Evolutionary conservation across 1,140 invertebrate genomes (phyloP).

Genomic region (Drosophila watanabei): DNA sequence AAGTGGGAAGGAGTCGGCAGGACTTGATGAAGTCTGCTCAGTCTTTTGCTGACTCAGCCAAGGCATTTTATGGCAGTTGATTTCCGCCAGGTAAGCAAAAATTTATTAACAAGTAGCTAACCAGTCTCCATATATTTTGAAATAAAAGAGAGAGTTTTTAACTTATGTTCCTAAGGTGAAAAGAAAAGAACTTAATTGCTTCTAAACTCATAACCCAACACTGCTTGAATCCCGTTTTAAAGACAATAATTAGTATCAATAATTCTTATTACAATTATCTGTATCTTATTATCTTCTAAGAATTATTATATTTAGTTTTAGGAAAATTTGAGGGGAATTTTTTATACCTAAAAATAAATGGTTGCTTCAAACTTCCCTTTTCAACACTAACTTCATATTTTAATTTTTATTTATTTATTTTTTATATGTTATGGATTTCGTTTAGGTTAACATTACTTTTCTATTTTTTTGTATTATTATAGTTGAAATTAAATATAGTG

Average conservation of each 20-base stretch:
- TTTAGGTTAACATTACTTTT: neutral
- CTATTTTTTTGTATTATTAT: neutral
- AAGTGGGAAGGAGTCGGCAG: conserved; percentile 21
- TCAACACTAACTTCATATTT: neutral
- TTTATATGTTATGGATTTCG: rapidly evolving
- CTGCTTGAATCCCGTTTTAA: neutral
- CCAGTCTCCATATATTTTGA: neutral
- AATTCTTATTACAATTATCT: neutral
- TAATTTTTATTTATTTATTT: no score
- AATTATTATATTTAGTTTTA: neutral
- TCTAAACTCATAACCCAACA: neutral
- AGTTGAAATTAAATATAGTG: neutral
- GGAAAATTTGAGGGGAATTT: no score
- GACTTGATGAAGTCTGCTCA: conserved; percentile 9
- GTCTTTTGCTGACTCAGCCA: conserved; percentile 32
- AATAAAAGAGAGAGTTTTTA: neutral
- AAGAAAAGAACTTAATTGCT: neutral
- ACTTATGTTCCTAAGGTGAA: neutral
- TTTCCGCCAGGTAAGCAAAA: neutral
- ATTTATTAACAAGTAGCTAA: neutral
- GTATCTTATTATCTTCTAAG: neutral
- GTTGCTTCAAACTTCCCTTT: neutral
- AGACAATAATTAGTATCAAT: neutral
- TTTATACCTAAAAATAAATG: neutral
- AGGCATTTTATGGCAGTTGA: conserved; percentile 8